phyloP scores from a whole-genome alignment of 1,140 invertebrate genomes.

The Pinna nobilis region DNA sequence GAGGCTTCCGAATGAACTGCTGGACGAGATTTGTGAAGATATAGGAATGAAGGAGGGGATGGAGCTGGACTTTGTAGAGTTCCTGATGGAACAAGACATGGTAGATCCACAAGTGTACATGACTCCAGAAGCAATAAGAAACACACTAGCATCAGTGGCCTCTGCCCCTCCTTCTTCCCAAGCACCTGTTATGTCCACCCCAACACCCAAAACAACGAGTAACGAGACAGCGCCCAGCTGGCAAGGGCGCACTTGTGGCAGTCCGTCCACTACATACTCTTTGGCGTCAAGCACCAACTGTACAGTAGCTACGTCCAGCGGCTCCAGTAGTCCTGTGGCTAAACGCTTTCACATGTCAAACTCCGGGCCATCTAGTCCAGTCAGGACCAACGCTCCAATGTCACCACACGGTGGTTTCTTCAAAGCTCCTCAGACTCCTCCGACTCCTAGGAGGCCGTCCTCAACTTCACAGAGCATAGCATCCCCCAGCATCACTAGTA shows the following conservation, averaged over 20 bases:
- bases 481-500: conserved; percentile 45
- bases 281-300: conserved; percentile 56
- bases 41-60: conserved; percentile 74
- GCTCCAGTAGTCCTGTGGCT: conserved; percentile 64
- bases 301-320: conserved; percentile 58
- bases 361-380: conserved; percentile 60
- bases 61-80: conserved; percentile 73
- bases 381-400: conserved; percentile 38
- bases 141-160: conserved; percentile 39
- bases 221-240: conserved; percentile 32
- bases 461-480: conserved; percentile 58
- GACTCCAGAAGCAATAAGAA: conserved; percentile 62
- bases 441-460: conserved; percentile 52
- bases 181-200: conserved; percentile 23
- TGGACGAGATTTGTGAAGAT: conserved; percentile 74
- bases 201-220: conserved; percentile 23
- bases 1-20: conserved; percentile 71
- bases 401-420: conserved; percentile 48
- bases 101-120: conserved; percentile 66
- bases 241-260: conserved; percentile 45
- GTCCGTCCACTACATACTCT: conserved; percentile 51
- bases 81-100: conserved; percentile 70
- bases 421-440: conserved; percentile 65
- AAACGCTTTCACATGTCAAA: conserved; percentile 65
- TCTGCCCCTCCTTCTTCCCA: conserved; percentile 16